Base-by-base conservation (phyloP, 2,113 vertebrate genomes). In the Globicephala melas region DNA sequence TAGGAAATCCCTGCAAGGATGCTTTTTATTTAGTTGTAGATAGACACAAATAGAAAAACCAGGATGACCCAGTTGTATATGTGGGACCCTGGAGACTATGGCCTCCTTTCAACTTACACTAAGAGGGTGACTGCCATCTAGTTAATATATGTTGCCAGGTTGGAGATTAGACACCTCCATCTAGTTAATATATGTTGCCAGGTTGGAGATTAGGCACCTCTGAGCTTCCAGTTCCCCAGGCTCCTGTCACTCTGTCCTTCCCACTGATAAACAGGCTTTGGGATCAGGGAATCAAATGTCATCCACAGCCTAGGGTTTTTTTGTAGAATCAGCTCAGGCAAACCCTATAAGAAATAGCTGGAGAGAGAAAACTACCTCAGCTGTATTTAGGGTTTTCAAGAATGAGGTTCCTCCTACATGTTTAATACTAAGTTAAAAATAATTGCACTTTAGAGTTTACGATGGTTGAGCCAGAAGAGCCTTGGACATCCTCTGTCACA, bases 121-220 rank as follows among this genome's bases (percentile, higher is more conserved):
- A 68, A 92, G 96, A 97, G 90, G 79, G 80, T 53, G 67, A 33
- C 97, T 95, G 98, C 83, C 83, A 63, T 71, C 92, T 88, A 92
- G 74, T 96, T 98, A 96, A 95, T 95, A 97, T 96, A 95, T 94
- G 90, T 87, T 84, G 74, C 92, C 94, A 96, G 94, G 92, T 89
- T 87, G 70, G 28, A 91, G 94, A 94, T 93, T 87, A 96, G 95
- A 50, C 82, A 92, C 86, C 82, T 89, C 86, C 83, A 63, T 71
- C 92, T 88, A 92, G 74, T 96, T 98, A 96, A 95, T 95, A 97
- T 96, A 95, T 94, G 90, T 87, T 84, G 74, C 92, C 94, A 96
- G 94, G 92, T 89, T 87, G 70, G 28, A 91, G 94, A 94, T 93
- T 87, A 96, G 95, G 58, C 82, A 92, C 87, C 82, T 89, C 86